A percentile compares a stretch with the other conserved stretches of the same genome.
Conservation (phyloP, 2,888 invertebrate genomes). For the Cacoxenus indagator region DNA sequence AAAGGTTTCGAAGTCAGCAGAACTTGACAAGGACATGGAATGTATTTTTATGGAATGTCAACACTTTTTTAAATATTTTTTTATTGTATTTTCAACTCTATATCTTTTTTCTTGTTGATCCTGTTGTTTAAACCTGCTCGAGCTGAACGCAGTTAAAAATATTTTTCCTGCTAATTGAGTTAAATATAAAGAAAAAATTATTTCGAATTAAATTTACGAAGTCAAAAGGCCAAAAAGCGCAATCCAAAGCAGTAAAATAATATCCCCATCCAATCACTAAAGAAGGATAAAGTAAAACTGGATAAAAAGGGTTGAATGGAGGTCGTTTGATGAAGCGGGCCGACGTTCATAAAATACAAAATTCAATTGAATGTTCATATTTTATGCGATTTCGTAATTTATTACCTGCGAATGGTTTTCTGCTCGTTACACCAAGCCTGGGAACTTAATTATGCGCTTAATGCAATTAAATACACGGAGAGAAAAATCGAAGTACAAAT, state of each 20-base stretch:
- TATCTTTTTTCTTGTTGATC: neutral
- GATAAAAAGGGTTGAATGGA: neutral
- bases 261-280: no score
- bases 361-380: conserved; percentile 23
- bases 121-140: neutral
- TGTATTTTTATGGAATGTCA: neutral
- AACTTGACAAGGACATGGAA: neutral
- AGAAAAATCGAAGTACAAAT: conserved; percentile 56
- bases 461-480: conserved; percentile 48
- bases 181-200: conserved; percentile 11
- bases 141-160: conserved; percentile 4
- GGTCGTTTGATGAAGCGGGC: neutral
- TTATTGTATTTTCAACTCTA: neutral
- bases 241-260: conserved; percentile 1
- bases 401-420: conserved; percentile 18
- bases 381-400: conserved; percentile 20
- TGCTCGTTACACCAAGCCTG: conserved; percentile 19
- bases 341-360: conserved; percentile 6
- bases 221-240: neutral
- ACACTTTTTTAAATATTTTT: neutral
- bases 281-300: neutral
- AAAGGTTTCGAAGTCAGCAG: neutral
- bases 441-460: conserved; percentile 62
- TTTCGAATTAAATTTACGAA: conserved; percentile 16
- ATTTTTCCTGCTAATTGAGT: neutral